Conservation (phyloP, 2,888 invertebrate genomes). For the Folsomia candida region DNA sequence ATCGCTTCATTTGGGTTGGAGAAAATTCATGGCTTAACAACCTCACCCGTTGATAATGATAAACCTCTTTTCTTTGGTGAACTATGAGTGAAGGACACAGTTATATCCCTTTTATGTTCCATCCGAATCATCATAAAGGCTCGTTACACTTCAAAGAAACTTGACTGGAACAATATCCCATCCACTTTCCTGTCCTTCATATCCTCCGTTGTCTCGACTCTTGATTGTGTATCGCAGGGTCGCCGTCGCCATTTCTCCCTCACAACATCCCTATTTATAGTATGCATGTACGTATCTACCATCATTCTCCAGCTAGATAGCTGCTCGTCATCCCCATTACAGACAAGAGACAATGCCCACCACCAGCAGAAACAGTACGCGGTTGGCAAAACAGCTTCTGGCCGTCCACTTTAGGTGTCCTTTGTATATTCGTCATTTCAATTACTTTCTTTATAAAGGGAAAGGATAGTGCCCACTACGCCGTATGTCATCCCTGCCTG, state of each 20-base stretch:
- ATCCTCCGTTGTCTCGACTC: constrained; percentile 14
- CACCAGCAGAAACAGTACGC: neutral
- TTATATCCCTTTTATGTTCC: constrained; percentile 13
- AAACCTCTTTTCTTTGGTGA: neutral
- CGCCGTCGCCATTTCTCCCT: neutral
- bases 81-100: neutral
- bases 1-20: neutral
- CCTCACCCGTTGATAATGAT: constrained; percentile 8
- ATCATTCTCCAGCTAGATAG: too few relatives aligned
- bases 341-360: neutral
- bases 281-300: too few relatives aligned
- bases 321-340: neutral
- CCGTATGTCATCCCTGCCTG: too few relatives aligned
- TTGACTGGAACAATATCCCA: constrained; percentile 27
- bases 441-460: neutral
- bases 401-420: neutral
- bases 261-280: too few relatives aligned
- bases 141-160: constrained; percentile 27
- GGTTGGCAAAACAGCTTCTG: neutral
- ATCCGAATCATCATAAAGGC: constrained; percentile 22
- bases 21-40: neutral
- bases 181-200: constrained; percentile 13
- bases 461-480: neutral
- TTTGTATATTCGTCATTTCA: neutral
- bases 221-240: constrained; percentile 6